A percentile compares a stretch with the other conserved stretches of the same genome.
These are phyloP conservation scores for Triplophysa bombifrons DNA, from an alignment of 2,797 vertebrate species.

Conservation along the genomic window DNA sequence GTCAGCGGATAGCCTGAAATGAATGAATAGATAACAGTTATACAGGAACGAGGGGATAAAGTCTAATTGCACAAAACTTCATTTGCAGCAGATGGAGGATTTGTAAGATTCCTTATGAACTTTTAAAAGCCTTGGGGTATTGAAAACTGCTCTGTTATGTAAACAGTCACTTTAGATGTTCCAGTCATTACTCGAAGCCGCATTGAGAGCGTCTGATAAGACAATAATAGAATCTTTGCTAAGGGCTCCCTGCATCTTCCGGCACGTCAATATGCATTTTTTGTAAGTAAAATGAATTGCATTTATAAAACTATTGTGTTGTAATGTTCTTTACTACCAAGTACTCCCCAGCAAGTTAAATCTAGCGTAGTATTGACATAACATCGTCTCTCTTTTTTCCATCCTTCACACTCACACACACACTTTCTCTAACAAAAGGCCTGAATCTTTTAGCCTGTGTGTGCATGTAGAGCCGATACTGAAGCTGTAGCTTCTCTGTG, in stretches of 20 bases:
- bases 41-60: conserved; percentile 15
- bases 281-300: neutral
- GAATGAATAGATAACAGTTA: conserved; percentile 33
- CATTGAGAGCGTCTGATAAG: conserved; percentile 23
- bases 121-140: conserved; percentile 34
- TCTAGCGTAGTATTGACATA: neutral
- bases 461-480: neutral
- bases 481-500: conserved; percentile 13
- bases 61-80: conserved; percentile 32
- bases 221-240: conserved; percentile 37
- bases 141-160: conserved; percentile 34
- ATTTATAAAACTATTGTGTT: conserved; percentile 19
- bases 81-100: conserved; percentile 40
- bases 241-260: conserved; percentile 30
- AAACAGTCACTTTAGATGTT: conserved; percentile 35
- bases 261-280: conserved; percentile 19
- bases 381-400: conserved; percentile 20
- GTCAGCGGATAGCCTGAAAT: conserved; percentile 34
- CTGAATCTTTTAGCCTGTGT: conserved; percentile 8
- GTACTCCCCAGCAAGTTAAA: conserved; percentile 4
- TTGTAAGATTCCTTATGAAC: conserved; percentile 27
- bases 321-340: conserved; percentile 4
- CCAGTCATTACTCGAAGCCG: conserved; percentile 13
- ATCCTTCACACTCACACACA: neutral
- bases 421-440: neutral